A percentile compares a stretch with the other conserved stretches of the same genome.
phyloP scores from a whole-genome alignment of 2,113 vertebrate species.

The Myotis davidii region DNA sequence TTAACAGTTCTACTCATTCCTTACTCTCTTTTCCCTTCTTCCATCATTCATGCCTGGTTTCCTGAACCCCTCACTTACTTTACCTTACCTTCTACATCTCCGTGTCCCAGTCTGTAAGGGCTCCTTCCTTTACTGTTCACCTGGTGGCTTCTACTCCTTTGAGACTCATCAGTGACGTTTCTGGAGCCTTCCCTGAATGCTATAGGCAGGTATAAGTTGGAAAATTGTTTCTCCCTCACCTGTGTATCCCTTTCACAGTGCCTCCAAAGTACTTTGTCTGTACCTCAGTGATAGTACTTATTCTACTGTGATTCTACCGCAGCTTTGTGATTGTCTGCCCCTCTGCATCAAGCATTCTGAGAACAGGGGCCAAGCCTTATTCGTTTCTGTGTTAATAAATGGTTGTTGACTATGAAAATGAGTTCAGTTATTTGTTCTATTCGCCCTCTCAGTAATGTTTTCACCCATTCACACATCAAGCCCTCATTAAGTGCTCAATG shows the following conservation, averaged over 20 bases:
- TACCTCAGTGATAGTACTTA: slow-evolving; percentile 65
- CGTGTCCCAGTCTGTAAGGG: slow-evolving; percentile 26
- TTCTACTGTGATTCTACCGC: slow-evolving; percentile 60
- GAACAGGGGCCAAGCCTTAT: slow-evolving; percentile 50
- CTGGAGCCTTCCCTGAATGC: slow-evolving; percentile 30
- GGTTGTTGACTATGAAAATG: slow-evolving; percentile 37
- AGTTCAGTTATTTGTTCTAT: slow-evolving; percentile 52
- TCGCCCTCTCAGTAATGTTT: background rate
- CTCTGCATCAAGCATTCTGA: slow-evolving; percentile 40
- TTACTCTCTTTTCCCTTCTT: slow-evolving; percentile 5
- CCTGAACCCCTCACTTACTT: background rate
- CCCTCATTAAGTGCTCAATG: background rate
- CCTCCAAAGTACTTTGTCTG: slow-evolving; percentile 59
- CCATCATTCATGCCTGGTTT: background rate
- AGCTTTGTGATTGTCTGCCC: slow-evolving; percentile 55
- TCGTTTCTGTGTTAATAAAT: slow-evolving; percentile 63
- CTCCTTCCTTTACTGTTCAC: slow-evolving; percentile 39
- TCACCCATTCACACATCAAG: slow-evolving; percentile 18
- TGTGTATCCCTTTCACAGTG: slow-evolving; percentile 45
- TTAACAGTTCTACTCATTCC: slow-evolving; percentile 16
- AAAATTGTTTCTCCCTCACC: background rate
- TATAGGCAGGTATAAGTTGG: slow-evolving; percentile 2
- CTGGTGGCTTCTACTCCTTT: slow-evolving; percentile 7
- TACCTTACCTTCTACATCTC: background rate
- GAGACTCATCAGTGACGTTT: background rate